These are phyloP conservation scores for Heteronetta atricapilla DNA, from an alignment of 2,113 vertebrate species.

Conservation along the genomic window DNA sequence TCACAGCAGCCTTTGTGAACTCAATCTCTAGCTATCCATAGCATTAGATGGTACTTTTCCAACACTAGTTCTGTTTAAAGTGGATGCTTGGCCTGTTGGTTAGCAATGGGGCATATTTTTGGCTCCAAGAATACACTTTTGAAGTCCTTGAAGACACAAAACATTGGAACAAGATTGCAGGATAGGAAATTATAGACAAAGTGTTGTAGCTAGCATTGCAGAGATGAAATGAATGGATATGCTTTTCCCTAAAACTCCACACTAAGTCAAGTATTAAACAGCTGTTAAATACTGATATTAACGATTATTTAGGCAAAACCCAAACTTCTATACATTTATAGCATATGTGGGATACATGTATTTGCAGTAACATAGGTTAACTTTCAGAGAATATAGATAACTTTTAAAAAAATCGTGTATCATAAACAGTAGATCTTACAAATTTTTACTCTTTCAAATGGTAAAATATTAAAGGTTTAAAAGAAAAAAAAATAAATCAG, in stretches of 20 bases:
- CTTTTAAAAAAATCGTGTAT: rapidly evolving
- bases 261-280: neutral
- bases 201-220: neutral
- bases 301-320: neutral
- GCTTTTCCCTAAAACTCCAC: neutral
- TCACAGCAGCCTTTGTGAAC: neutral
- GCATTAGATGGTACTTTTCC: neutral
- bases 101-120: neutral
- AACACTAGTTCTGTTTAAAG: neutral
- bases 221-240: neutral
- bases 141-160: conserved; percentile 4
- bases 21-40: neutral
- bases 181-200: neutral
- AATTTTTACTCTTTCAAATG: neutral
- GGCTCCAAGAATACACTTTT: neutral
- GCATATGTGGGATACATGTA: neutral
- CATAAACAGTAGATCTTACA: neutral
- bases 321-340: neutral
- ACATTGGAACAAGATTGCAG: neutral
- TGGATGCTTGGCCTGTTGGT: neutral
- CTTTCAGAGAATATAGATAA: neutral
- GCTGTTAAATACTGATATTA: neutral
- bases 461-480: neutral
- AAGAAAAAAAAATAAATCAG: neutral
- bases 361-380: neutral